Conservation (phyloP, 2,888 invertebrate genomes). For the Baccha elongata region DNA sequence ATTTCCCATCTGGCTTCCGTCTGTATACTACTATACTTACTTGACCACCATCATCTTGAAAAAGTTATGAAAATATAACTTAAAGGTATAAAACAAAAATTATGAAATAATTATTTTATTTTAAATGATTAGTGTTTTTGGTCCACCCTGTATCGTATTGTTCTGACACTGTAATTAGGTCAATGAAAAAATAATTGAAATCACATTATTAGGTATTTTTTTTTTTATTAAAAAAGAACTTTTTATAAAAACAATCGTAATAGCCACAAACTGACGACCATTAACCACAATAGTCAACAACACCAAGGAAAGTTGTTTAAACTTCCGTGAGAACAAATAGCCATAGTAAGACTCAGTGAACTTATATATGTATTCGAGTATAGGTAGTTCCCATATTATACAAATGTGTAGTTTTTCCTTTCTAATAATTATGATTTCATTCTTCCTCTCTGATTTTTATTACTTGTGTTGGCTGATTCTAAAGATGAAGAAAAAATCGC, state of each 20-base stretch:
- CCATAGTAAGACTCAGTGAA: neutral
- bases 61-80: too few species aligned
- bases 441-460: neutral
- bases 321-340: constrained; percentile 69
- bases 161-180: neutral
- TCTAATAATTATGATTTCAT: constrained; percentile 51
- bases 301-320: constrained; percentile 55
- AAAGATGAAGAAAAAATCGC: neutral
- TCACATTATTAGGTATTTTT: neutral
- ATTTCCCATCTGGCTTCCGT: too few species aligned
- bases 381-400: constrained; percentile 56
- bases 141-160: too few species aligned
- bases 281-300: constrained; percentile 36
- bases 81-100: too few species aligned
- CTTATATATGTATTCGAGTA: too few species aligned
- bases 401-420: constrained; percentile 35
- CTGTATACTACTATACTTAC: too few species aligned
- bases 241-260: neutral
- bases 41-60: too few species aligned
- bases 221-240: neutral
- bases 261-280: constrained; percentile 48
- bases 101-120: too few species aligned
- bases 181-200: neutral
- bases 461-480: neutral
- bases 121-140: too few species aligned